These are phyloP conservation scores for Bombylius major DNA, from an alignment of 2,888 invertebrate species.

Conservation along the genomic window DNA sequence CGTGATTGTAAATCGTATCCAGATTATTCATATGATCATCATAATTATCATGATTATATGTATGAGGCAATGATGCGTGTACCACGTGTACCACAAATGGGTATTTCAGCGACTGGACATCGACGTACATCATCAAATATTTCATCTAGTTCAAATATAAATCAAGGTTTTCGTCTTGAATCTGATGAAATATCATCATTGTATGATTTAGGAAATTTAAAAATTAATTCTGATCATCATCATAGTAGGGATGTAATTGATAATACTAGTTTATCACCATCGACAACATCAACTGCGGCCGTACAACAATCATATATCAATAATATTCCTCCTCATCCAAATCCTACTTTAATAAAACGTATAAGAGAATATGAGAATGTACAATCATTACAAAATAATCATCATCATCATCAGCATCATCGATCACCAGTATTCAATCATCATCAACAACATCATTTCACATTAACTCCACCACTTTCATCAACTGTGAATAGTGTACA, in stretches of 20 bases:
- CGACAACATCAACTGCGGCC: not conserved
- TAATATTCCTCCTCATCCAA: not conserved
- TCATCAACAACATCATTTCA: not conserved
- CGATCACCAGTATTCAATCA: not conserved
- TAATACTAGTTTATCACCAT: not conserved
- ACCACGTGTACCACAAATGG: slow-evolving; percentile 36
- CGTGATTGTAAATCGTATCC: slow-evolving; percentile 37
- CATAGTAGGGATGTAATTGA: not conserved
- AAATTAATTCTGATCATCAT: slow-evolving; percentile 2
- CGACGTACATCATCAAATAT: slow-evolving; percentile 69
- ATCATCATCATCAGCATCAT: slow-evolving; percentile 11
- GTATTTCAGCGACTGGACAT: slow-evolving; percentile 41
- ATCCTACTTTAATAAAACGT: slow-evolving; percentile 18
- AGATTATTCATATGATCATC: slow-evolving; percentile 33
- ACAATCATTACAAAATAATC: slow-evolving; percentile 12
- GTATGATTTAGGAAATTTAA: slow-evolving; percentile 26
- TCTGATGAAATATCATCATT: slow-evolving; percentile 39
- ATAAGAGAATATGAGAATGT: slow-evolving; percentile 28
- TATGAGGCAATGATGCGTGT: slow-evolving; percentile 27
- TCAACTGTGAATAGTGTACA: not conserved
- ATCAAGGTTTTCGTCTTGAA: slow-evolving; percentile 49
- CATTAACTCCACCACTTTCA: not conserved
- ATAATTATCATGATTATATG: slow-evolving; percentile 31
- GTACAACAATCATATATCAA: not conserved
- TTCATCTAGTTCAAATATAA: slow-evolving; percentile 46